Conservation (phyloP, 2,888 invertebrate genomes). For the Chrysolina haemoptera region DNA sequence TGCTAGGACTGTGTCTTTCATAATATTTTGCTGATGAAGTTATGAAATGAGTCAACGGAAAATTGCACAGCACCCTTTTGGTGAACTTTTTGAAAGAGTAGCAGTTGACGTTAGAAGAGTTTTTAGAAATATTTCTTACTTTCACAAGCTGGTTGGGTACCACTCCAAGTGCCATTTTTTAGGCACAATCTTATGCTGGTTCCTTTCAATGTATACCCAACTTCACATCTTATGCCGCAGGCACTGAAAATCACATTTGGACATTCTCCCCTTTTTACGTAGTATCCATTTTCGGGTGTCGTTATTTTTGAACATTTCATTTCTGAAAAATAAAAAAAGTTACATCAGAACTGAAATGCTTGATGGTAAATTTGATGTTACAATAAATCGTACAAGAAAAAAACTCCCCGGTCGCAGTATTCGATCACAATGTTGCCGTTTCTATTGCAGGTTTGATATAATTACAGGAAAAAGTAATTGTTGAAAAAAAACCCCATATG, state of each 20-base stretch:
- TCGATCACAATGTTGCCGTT: too few relatives aligned
- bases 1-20: too few relatives aligned
- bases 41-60: too few relatives aligned
- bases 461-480: too few relatives aligned
- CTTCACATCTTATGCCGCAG: slow-evolving; percentile 78
- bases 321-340: slow-evolving; percentile 63
- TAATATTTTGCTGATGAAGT: too few relatives aligned
- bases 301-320: slow-evolving; percentile 74
- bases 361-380: slow-evolving; percentile 10
- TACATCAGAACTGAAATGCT: too few relatives aligned
- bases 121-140: slow-evolving; percentile 66
- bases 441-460: too few relatives aligned
- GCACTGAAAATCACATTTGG: slow-evolving; percentile 79
- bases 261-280: slow-evolving; percentile 76
- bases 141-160: slow-evolving; percentile 75
- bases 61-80: too few relatives aligned
- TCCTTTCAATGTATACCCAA: slow-evolving; percentile 73
- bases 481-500: too few relatives aligned
- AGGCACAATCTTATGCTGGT: slow-evolving; percentile 76
- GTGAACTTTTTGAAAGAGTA: too few relatives aligned
- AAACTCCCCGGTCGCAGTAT: slow-evolving; percentile 14
- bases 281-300: slow-evolving; percentile 78
- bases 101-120: too few relatives aligned
- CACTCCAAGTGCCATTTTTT: slow-evolving; percentile 78
- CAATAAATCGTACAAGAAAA: slow-evolving; percentile 35